Evolutionary conservation across 2,888 invertebrate genomes (phyloP).

Genomic region (Rugalucina vietnamica): DNA sequence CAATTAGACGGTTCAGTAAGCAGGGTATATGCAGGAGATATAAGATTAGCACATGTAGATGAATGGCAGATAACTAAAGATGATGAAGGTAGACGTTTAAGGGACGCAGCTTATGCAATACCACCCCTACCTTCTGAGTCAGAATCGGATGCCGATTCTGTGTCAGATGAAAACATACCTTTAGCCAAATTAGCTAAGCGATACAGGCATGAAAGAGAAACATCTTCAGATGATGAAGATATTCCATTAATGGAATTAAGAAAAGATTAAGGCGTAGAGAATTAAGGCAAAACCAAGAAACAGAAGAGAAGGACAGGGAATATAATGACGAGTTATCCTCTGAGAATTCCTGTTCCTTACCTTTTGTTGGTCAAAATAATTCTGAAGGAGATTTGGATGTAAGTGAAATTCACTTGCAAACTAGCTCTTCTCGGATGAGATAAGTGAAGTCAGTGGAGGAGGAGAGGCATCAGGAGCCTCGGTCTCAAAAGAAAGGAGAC

Average conservation of each 20-base stretch:
- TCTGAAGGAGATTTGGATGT: slow-evolving; percentile 5
- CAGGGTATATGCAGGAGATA: slow-evolving; percentile 33
- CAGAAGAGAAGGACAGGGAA: neutral
- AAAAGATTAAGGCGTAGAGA: slow-evolving; percentile 13
- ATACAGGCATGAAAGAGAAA: slow-evolving; percentile 20
- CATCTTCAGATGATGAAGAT: slow-evolving; percentile 37
- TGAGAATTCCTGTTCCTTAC: neutral
- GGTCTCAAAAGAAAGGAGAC: neutral
- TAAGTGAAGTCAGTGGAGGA: neutral
- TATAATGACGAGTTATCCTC: neutral
- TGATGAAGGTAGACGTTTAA: neutral
- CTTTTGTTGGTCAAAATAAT: neutral
- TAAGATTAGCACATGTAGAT: slow-evolving; percentile 38
- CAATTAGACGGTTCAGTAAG: slow-evolving; percentile 28
- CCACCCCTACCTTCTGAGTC: slow-evolving; percentile 21
- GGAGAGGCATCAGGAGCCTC: neutral
- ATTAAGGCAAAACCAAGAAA: neutral
- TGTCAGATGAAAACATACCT: neutral
- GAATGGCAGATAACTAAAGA: slow-evolving; percentile 19
- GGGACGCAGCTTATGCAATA: slow-evolving; percentile 18
- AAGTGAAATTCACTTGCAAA: neutral
- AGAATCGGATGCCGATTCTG: neutral
- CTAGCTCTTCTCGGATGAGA: neutral
- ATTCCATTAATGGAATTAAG: slow-evolving; percentile 44
- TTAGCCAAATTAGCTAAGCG: slow-evolving; percentile 5